A percentile compares a stretch with the other conserved stretches of the same genome.
Evolutionary conservation across 2,888 invertebrate species (phyloP).

Genomic region (Notodonta ziczac): DNA sequence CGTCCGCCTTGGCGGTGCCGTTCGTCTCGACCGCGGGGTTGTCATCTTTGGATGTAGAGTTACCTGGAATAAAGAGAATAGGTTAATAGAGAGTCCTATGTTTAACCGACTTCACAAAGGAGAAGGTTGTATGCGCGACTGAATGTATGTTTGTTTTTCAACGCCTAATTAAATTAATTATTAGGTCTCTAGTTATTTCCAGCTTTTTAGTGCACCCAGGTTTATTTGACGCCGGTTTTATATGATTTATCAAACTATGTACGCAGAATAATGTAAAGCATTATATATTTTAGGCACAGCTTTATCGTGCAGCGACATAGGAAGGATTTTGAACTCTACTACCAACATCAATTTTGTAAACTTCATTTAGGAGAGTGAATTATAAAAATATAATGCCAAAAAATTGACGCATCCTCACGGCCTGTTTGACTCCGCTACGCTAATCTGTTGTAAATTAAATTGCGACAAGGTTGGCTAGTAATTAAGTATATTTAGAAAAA

Average conservation of each 20-base stretch:
- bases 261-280: not conserved
- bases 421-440: not conserved
- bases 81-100: constrained; percentile 2
- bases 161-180: too few species aligned
- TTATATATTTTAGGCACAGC: too few species aligned
- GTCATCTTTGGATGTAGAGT: constrained; percentile 66
- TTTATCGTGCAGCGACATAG: too few species aligned
- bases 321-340: too few species aligned
- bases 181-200: too few species aligned
- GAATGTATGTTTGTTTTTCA: too few species aligned
- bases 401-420: not conserved
- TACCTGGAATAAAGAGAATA: constrained; percentile 57
- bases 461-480: not conserved
- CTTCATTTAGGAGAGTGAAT: not conserved
- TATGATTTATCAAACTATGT: too few species aligned
- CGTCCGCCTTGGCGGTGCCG: constrained; percentile 69
- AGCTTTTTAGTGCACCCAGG: too few species aligned
- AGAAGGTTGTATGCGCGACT: too few species aligned
- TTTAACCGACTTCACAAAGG: too few species aligned
- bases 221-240: too few species aligned
- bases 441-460: not conserved
- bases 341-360: too few species aligned
- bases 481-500: not conserved
- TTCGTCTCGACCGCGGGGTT: constrained; percentile 52
- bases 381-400: not conserved